Percentiles rank a stretch among this genome's conserved stretches.
These are phyloP conservation scores for Physeter macrocephalus DNA, from an alignment of 2,113 vertebrate genomes.

Conservation along the genomic window DNA sequence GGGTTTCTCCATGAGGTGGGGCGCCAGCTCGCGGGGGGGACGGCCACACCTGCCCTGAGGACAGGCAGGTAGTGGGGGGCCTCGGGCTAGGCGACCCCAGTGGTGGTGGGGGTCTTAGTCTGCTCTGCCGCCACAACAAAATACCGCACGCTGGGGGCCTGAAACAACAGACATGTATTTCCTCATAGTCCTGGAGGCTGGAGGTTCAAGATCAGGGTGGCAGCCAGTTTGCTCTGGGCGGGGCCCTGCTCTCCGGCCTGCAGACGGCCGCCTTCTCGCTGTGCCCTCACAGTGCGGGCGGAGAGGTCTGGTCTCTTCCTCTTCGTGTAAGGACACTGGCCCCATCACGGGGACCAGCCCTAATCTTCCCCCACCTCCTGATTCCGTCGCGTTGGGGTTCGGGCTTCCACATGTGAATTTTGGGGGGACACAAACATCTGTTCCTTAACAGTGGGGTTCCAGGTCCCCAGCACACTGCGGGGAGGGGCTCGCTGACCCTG, in stretches of 20 bases:
- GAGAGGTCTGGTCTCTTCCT: neutral
- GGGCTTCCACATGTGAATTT: neutral
- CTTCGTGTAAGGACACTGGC: neutral
- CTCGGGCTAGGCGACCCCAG: fast-evolving
- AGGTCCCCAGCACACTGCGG: fast-evolving
- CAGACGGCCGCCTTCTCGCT: neutral
- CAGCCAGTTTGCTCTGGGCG: fast-evolving
- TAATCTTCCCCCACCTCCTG: neutral
- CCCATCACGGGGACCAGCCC: neutral
- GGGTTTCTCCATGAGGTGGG: neutral
- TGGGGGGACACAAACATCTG: neutral
- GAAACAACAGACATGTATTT: fast-evolving
- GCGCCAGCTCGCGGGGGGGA: fast-evolving
- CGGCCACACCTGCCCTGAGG: fast-evolving
- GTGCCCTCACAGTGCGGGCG: neutral
- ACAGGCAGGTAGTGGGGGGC: neutral
- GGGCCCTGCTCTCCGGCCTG: neutral
- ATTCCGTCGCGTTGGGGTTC: no score
- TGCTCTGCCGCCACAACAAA: neutral
- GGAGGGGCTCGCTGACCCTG: neutral
- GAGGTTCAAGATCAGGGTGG: fast-evolving
- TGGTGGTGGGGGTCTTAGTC: no score
- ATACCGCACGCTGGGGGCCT: no score
- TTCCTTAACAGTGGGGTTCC: neutral
- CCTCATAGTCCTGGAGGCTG: fast-evolving